These are phyloP conservation scores for Lottia scabra DNA, from an alignment of 2,888 invertebrate species.

Conservation along the genomic window DNA sequence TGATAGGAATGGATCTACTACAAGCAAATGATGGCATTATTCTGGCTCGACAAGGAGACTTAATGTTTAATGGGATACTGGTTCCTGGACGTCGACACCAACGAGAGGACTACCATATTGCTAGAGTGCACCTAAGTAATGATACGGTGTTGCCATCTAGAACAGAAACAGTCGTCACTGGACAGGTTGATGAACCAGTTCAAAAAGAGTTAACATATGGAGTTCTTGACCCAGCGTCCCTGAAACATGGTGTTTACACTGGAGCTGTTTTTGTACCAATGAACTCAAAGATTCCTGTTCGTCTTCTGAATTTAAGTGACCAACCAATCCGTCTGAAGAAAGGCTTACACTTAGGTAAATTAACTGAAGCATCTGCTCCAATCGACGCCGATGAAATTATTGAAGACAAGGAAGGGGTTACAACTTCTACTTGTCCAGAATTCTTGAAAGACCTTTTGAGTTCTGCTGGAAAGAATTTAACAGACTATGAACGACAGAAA, in stretches of 20 bases:
- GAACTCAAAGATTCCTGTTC: too few relatives aligned
- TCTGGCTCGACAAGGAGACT: background rate
- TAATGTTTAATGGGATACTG: background rate
- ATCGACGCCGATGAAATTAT: too few relatives aligned
- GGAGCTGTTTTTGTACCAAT: too few relatives aligned
- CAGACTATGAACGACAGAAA: background rate
- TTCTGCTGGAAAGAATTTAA: constrained; percentile 3
- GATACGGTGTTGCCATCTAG: background rate
- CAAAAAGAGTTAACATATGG: background rate
- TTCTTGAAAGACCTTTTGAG: background rate
- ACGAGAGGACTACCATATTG: background rate
- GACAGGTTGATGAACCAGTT: background rate
- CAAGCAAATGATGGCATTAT: background rate
- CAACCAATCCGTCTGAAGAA: too few relatives aligned
- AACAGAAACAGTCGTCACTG: background rate
- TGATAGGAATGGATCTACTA: background rate
- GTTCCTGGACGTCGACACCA: background rate
- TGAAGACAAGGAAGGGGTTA: too few relatives aligned
- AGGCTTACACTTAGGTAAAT: too few relatives aligned
- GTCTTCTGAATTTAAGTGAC: too few relatives aligned
- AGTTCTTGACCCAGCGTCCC: background rate
- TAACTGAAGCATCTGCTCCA: too few relatives aligned
- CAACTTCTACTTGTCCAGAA: background rate
- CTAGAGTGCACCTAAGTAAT: background rate
- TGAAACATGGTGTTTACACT: background rate